These are phyloP conservation scores for Sterna hirundo DNA, from an alignment of 2,113 vertebrate species.

Conservation along the genomic window DNA sequence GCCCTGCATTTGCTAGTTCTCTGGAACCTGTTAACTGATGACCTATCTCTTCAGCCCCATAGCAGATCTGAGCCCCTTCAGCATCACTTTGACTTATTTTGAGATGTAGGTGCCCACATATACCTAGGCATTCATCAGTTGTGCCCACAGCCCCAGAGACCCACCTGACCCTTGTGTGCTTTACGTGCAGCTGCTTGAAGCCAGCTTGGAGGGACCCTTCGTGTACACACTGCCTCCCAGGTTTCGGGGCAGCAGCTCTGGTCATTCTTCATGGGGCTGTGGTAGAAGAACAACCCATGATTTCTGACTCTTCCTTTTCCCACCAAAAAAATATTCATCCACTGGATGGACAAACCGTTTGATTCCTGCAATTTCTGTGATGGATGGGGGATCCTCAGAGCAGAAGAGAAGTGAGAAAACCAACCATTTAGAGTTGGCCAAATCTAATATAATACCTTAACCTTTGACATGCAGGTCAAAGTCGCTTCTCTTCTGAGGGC, in stretches of 20 bases:
- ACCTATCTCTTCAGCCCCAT: neutral
- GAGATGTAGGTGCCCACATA: neutral
- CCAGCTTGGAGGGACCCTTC: neutral
- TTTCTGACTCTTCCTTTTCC: neutral
- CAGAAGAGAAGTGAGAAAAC: neutral
- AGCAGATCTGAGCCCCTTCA: neutral
- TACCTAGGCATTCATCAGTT: fast-evolving
- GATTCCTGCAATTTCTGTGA: neutral
- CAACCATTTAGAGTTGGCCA: neutral
- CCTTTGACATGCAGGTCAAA: neutral
- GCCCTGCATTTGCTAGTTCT: neutral
- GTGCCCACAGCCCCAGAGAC: neutral
- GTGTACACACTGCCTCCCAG: fast-evolving
- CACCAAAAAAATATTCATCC: neutral
- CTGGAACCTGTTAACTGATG: neutral
- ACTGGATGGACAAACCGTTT: neutral
- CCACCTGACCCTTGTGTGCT: fast-evolving
- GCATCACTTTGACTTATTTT: neutral
- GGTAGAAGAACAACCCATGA: neutral
- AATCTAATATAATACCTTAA: neutral
- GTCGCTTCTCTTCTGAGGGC: neutral
- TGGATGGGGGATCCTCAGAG: neutral
- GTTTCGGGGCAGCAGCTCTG: neutral
- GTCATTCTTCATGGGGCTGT: neutral
- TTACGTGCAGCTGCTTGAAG: neutral